Evolutionary conservation across 2,113 vertebrate species (phyloP).

Genomic region (Oryctolagus cuniculus): DNA sequence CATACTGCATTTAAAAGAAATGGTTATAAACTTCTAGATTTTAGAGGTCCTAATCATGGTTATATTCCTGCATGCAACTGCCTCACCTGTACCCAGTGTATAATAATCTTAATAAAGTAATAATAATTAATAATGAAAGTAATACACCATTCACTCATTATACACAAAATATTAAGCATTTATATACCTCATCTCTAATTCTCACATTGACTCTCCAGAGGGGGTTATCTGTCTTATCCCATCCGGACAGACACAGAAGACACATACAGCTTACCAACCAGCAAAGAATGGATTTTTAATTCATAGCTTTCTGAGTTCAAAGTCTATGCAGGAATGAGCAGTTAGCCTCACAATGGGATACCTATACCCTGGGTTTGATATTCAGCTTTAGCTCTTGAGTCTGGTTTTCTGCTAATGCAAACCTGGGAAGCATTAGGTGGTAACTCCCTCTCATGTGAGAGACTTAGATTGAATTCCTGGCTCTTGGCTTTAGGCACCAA

Average conservation of each 20-base stretch:
- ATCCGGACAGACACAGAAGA: conserved; percentile 28
- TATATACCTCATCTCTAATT: neutral
- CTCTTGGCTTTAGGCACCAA: no score
- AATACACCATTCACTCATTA: neutral
- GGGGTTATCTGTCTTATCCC: neutral
- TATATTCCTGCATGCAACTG: neutral
- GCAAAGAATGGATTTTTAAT: conserved; percentile 28
- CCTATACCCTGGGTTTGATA: no score
- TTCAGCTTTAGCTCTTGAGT: no score
- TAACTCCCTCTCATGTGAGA: no score
- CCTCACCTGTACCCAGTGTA: neutral
- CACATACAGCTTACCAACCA: neutral
- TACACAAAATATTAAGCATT: neutral
- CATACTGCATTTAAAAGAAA: conserved; percentile 8
- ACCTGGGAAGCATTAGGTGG: no score
- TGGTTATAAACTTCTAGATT: neutral
- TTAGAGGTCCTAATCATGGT: neutral
- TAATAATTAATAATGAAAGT: neutral
- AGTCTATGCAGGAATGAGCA: neutral
- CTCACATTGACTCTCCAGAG: neutral
- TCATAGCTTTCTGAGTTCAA: neutral
- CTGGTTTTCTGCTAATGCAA: no score
- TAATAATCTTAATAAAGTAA: neutral
- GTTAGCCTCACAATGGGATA: no score
- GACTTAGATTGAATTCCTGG: no score